Evolutionary conservation across 1,140 invertebrate species (phyloP), one percentile per base, ranked within the genome.

Genomic region (Rhyacophila brunnea): DNA sequence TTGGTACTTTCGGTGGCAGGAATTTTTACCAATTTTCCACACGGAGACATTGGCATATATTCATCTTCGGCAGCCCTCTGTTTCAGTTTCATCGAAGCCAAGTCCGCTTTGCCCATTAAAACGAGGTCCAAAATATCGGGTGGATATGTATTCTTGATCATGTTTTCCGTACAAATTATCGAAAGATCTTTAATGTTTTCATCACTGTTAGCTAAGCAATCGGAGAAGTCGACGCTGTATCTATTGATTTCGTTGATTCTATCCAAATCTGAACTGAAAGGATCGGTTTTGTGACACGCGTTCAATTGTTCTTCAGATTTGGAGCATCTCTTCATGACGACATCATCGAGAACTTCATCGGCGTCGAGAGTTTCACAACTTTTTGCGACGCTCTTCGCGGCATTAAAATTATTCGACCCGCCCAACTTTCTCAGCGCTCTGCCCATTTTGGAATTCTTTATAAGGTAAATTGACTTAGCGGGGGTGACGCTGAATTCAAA

Each of bases 151-250:
- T 52, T 23, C 47, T 60, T 59, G 2, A 58, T 40, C 15, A 51
- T 60, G 44, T 64, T 54, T 28, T 64, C 62, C 4, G 48, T 36
- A 45, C 23, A 58, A 19, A 64, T 49, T 2, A 58, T 15, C 3
- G 62, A 64, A n/a, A 64, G 54, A 50, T 64, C 62, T 58, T 58
- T 46, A 2, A 54, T 50, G 38, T 60, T 54, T 9, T 64, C 62
- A 20, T 64, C 54, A 18, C 55, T 55, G 18, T 49, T 42, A 15
- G 57, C 53, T 3, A n/a, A 28, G 15, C 45, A 56, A 5, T 35
- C 15, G 1, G 55, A 58, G 2, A 63, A 40, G 19, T 63, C 52
- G 5, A 63, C 13, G 7, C 46, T 35, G 28, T 44, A 38, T 35
- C 46, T 51, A 13, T 56, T 48, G 14, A 42, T 48, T 5, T 36